Evolutionary conservation across 2,113 vertebrate genomes (phyloP), one percentile per base, ranked within the genome.

Genomic region (Phoxinus phoxinus): DNA sequence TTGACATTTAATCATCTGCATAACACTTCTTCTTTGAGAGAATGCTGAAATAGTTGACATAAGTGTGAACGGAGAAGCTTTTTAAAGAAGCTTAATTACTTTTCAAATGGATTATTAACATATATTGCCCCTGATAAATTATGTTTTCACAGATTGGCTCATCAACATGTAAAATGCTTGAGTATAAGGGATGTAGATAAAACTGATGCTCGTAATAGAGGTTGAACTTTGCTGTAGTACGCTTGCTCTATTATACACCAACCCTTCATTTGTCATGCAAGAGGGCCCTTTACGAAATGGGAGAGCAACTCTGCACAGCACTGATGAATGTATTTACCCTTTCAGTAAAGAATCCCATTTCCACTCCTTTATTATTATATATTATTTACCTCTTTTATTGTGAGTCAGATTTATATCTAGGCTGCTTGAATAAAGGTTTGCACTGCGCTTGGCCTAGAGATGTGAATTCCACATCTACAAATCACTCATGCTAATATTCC

Each of bases 311-410:
- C 74, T 58, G 27, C 83, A 81, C 71, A 81, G 84, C 74, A 53
- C 83, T 88, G 87, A 88, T 88, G 80, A 88, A 90, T 90, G 81
- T 69, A 48, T 85, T 83, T 85, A 76, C 83, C 88, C 89, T 87
- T 84, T 87, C 59, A 74, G 59, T 23, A 84, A 81, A 89, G 83
- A 86, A 87, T 86, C 63, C 53, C 61, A 87, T 89, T 89, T 87
- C 77, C 84, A 76, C 35, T 23, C 32, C 41, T 81, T 85, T 89
- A 86, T 81, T 83, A 84, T 85, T 81, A 87, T 86, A 80, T 41
- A 89, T 87, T 77, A 81, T 87, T 85, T 84, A 61, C 37, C 71
- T 86, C 19, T 71, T 84, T 77, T n/a, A 58, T 6, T 81, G 84
- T 63, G 77, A 84, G 32, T 11, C 48, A 51, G 84, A 86, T 84